Evolutionary conservation across 2,797 vertebrate genomes (phyloP), one percentile per base, ranked within the genome.

Genomic region (Enteromius treurensis): DNA sequence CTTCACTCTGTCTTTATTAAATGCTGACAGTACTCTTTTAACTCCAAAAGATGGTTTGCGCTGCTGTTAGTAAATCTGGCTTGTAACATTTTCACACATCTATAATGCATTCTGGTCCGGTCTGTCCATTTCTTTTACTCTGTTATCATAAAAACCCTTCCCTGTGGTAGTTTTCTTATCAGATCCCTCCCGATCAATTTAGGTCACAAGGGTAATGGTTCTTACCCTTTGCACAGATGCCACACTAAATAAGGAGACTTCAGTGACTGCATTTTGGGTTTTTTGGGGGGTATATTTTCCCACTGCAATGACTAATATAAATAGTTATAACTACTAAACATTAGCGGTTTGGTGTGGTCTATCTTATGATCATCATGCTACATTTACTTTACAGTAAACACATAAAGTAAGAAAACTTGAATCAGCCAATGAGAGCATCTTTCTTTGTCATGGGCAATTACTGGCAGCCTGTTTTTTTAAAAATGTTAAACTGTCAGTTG

Each of bases 261-360:
- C 9, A 58, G 11, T 17, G 29, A 19, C 15, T 51, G 14, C 29
- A 45, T 8, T n/a, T 26, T 34, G 14, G 7, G n/a, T 26, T 53
- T 70, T 40, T 47, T 45, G 26, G n/a, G 29, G 45, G 21, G 21
- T 13, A 42, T 0, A 71, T 75, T 40, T 51, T 84, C 49, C 65
- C 71, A 47, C 70, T 29, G 23, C n/a, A 15, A 65, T 47, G 32
- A 64, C 17, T 4, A 17, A 7, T 14, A 69, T 32, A 77, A 69
- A 83, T 68, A 69, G 34, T 21, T 13, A 5, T 21, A 3, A 51
- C 8, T 14, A 79, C 60, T 60, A n/a, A 70, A 55, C 79, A 55
- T 51, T 79, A 21, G 77, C 77, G 47, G 88, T 91, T 90, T 89
- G 91, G 89, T 85, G 92, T 83, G 91, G 90, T 87, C 82, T 77